These are phyloP conservation scores for Synodontis membranacea DNA, from an alignment of 2,113 vertebrate species.

Conservation along the genomic window DNA sequence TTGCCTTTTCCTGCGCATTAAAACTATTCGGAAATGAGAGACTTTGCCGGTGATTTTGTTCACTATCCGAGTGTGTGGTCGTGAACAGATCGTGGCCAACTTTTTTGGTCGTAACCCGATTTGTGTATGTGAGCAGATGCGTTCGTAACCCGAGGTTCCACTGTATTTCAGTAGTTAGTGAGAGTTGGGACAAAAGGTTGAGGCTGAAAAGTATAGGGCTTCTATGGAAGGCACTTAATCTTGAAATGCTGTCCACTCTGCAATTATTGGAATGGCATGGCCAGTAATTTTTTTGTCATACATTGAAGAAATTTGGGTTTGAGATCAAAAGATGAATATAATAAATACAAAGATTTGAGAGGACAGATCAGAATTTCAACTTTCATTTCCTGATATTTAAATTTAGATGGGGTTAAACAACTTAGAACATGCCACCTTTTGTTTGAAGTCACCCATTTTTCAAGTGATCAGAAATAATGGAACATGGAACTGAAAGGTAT, in stretches of 20 bases:
- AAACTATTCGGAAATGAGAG: too few relatives aligned
- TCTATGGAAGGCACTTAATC: too few relatives aligned
- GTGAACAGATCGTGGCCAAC: too few relatives aligned
- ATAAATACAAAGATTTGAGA: background rate
- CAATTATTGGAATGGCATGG: background rate
- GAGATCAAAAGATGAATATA: background rate
- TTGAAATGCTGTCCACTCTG: too few relatives aligned
- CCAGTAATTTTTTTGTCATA: background rate
- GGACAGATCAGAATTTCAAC: background rate
- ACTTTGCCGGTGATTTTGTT: too few relatives aligned
- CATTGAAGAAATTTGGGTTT: background rate
- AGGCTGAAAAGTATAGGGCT: too few relatives aligned
- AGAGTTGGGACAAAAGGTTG: background rate
- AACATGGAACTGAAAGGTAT: background rate
- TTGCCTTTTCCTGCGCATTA: too few relatives aligned
- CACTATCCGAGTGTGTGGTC: too few relatives aligned
- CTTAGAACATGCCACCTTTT: background rate
- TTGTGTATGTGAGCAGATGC: too few relatives aligned
- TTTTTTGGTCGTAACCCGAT: too few relatives aligned
- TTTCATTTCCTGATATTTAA: background rate
- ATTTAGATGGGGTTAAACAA: background rate
- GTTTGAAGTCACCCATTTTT: background rate
- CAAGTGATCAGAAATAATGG: background rate
- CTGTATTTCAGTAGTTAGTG: background rate
- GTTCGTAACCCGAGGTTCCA: too few relatives aligned